A percentile compares a stretch with the other conserved stretches of the same genome.
Conservation (phyloP, 2,113 vertebrate genomes). For the Callionymus lyra region DNA sequence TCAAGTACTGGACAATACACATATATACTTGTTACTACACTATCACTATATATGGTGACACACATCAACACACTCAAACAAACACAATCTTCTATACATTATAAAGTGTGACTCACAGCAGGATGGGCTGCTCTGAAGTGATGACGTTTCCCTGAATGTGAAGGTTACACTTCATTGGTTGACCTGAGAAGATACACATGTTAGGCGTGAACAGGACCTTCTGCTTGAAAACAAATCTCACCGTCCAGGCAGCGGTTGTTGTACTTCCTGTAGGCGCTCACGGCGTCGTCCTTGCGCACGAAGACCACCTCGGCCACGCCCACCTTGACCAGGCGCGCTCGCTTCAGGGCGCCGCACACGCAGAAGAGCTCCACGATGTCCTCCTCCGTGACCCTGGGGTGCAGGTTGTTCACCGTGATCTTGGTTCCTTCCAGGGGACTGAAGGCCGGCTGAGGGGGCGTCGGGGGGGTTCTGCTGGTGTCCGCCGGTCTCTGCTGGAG, state of each 20-base stretch:
- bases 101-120: slow-evolving; percentile 88
- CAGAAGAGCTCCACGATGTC: slow-evolving; percentile 98
- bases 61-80: no score
- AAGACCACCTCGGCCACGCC: slow-evolving; percentile 97
- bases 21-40: no score
- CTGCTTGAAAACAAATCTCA: slow-evolving; percentile 52
- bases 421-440: slow-evolving; percentile 97
- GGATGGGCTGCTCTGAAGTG: slow-evolving; percentile 94
- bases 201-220: not conserved
- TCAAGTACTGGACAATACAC: no score
- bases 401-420: slow-evolving; percentile 95
- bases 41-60: no score
- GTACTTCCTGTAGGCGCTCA: slow-evolving; percentile 94
- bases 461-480: slow-evolving; percentile 36
- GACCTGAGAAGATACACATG: slow-evolving; percentile 62
- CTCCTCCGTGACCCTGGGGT: slow-evolving; percentile 92
- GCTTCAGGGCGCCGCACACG: slow-evolving; percentile 91
- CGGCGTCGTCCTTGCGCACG: slow-evolving; percentile 92
- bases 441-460: slow-evolving; percentile 71
- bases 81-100: no score
- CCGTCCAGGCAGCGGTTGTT: slow-evolving; percentile 97
- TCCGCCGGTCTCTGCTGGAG: slow-evolving; percentile 57
- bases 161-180: slow-evolving; percentile 98
- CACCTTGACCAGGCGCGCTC: slow-evolving; percentile 83
- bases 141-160: slow-evolving; percentile 94